Base-by-base conservation (phyloP, 1,140 invertebrate genomes). In the Drosophila tani region DNA sequence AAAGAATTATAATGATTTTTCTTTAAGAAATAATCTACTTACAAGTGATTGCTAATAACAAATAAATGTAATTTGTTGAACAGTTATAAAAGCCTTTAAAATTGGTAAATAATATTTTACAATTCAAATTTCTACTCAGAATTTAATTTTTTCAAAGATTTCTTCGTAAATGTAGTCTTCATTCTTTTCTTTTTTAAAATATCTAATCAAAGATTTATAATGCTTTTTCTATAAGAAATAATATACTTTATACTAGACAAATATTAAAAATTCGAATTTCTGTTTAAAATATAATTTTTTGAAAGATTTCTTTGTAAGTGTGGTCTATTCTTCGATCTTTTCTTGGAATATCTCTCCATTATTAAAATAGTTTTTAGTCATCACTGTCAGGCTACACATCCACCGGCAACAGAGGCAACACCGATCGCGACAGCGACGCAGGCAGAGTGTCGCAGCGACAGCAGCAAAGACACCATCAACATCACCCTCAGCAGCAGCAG, bases 401-500 rank as follows among this genome's bases (percentile, higher is more conserved):
- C 11, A 21, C 27, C 56, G 68, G 49, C 17, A 58, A 35, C 43
- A 71, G 29, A 56, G 24, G n/a, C 60, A 51, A 50, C 53, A 60
- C 14, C 24, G 45, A 55, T 46, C 53, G 40, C 62, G 45, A 57
- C 29, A 46, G 14, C 60, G 70, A 47, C 77, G 67, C 57, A 45
- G 69, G 77, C 79, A 85, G 58, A 75, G 81, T 83, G 81, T 75
- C 82, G 82, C 82, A 60, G 60, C 63, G 38, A 82, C 82, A 60
- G 60, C 63, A 29, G 24, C 68, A 51, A 32, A 15, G 32, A 24
- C 56, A 49, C 6, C 41, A 35, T 24, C 68, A 29, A 8, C 63
- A 29, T 24, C 55, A 55, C 8, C 45, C 24, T 47, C 69, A 29
- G 47, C 62, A 29, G n/a, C 64, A 43, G n/a, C 45, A 41, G 55